Percentiles rank a stretch among this genome's conserved stretches.
Evolutionary conservation across 2,888 invertebrate genomes (phyloP).

Genomic region (Eilema caniola): DNA sequence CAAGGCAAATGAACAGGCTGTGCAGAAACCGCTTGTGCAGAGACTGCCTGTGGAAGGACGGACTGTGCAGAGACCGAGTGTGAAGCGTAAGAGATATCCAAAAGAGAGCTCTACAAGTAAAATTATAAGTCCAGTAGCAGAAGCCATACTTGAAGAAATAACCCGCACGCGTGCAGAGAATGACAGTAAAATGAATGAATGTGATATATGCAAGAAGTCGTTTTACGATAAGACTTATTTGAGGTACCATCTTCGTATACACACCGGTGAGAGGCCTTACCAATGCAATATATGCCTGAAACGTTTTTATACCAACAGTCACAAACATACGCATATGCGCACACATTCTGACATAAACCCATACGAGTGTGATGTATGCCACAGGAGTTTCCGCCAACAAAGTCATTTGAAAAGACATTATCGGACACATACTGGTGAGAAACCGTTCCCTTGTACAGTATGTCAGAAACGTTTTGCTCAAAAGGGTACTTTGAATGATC

Average conservation of each 20-base stretch:
- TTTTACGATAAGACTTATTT: not conserved
- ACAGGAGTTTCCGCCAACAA: not conserved
- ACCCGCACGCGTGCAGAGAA: not conserved
- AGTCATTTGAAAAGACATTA: not conserved
- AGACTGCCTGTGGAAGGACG: not conserved
- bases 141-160: not conserved
- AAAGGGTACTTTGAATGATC: not conserved
- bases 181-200: not conserved
- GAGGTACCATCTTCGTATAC: slow-evolving; percentile 1
- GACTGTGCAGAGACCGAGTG: not conserved
- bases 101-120: not conserved
- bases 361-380: not conserved
- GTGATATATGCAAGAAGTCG: not conserved
- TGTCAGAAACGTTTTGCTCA: slow-evolving; percentile 3
- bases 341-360: not conserved
- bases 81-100: not conserved
- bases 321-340: not conserved
- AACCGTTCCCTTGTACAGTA: not conserved
- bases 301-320: not conserved
- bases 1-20: not conserved
- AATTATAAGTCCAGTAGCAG: not conserved
- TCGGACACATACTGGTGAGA: not conserved
- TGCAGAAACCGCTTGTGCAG: not conserved
- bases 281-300: not conserved
- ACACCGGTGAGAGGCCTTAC: not conserved